These are phyloP conservation scores for Machimus atricapillus DNA, from an alignment of 2,888 invertebrate species.

Conservation along the genomic window DNA sequence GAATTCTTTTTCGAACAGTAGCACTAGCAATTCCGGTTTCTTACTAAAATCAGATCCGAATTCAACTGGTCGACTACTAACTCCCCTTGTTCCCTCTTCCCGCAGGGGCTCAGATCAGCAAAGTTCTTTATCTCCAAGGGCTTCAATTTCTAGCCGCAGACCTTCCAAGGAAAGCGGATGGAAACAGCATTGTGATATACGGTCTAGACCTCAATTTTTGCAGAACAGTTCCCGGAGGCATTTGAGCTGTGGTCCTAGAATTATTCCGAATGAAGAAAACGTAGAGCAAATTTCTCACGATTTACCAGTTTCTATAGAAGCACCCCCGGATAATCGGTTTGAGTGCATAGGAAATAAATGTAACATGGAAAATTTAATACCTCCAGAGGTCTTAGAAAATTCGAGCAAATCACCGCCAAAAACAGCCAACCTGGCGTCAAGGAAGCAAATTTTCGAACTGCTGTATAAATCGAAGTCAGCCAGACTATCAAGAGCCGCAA, in stretches of 20 bases:
- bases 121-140: neutral
- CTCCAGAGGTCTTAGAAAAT: neutral
- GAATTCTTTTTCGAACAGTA: neutral
- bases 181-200: neutral
- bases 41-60: neutral
- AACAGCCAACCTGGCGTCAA: neutral
- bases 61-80: neutral
- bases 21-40: neutral
- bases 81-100: neutral
- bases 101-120: neutral
- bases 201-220: neutral
- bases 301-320: neutral
- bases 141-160: neutral
- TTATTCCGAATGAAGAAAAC: slow-evolving; percentile 18
- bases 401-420: neutral
- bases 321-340: slow-evolving; percentile 11
- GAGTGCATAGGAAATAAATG: slow-evolving; percentile 47
- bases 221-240: slow-evolving; percentile 51
- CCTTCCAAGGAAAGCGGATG: neutral
- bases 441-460: slow-evolving; percentile 36
- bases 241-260: slow-evolving; percentile 57
- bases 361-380: slow-evolving; percentile 38
- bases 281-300: neutral
- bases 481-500: neutral
- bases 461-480: slow-evolving; percentile 44